Evolutionary conservation across 2,888 invertebrate species (phyloP).

Genomic region (Trissolcus japonicus): DNA sequence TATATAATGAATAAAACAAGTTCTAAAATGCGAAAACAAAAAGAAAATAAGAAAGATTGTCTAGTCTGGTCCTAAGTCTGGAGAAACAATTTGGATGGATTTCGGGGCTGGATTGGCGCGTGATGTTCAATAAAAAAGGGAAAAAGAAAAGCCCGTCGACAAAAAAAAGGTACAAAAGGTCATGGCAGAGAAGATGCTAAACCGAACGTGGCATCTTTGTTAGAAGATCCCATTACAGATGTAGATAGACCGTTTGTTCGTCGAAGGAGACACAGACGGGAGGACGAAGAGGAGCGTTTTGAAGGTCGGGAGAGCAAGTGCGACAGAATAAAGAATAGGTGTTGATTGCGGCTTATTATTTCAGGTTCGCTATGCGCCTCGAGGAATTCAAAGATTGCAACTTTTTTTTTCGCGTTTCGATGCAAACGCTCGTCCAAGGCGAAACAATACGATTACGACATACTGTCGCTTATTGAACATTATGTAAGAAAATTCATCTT

Average conservation of each 20-base stretch:
- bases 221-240: conserved; percentile 51
- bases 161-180: conserved; percentile 28
- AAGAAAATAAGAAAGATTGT: no score
- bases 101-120: not conserved
- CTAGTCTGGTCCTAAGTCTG: no score
- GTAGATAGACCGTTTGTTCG: conserved; percentile 53
- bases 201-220: conserved; percentile 46
- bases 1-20: no score
- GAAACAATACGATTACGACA: conserved; percentile 8
- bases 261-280: conserved; percentile 44
- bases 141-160: conserved; percentile 15
- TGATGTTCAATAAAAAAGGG: conserved; percentile 11
- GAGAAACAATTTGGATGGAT: no score
- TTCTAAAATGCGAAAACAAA: no score
- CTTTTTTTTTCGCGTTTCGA: conserved; percentile 9
- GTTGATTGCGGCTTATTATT: conserved; percentile 24
- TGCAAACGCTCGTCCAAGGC: conserved; percentile 11
- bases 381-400: conserved; percentile 13
- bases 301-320: conserved; percentile 46
- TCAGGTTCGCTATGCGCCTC: conserved; percentile 8
- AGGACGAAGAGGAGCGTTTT: conserved; percentile 37
- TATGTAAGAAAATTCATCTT: not conserved
- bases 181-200: conserved; percentile 19
- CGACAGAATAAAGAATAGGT: conserved; percentile 24
- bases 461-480: not conserved